Evolutionary conservation across 2,797 vertebrate genomes (phyloP), one percentile per base, ranked within the genome.

Genomic region (Sebastes steindachneri): DNA sequence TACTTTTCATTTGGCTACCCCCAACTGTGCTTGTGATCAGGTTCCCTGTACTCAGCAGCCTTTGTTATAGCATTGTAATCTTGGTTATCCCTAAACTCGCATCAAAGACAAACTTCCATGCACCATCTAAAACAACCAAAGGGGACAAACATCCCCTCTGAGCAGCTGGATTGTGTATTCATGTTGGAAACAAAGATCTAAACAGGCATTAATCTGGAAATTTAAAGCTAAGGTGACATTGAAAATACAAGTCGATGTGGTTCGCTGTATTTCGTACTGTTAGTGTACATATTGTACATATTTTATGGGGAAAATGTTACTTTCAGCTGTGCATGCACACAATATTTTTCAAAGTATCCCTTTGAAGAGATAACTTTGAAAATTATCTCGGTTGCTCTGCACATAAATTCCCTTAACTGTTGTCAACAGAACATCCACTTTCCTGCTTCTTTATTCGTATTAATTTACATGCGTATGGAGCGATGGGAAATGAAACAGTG

Each of bases 341-440:
- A 75, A 45, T 21, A 8, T 57, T 83, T 84, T 86, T 77, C 62
- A 83, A 80, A 74, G 68, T 68, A 25, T 68, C 60, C n/a, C 73
- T 84, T 78, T 78, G 79, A 88, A 88, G 68, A 79, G 14, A 51
- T 53, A 87, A 73, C 82, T 84, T 79, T 81, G 63, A 86, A 84
- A 86, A 73, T 79, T 2, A 80, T 86, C 71, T 80, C 15, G 35
- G 70, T 58, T 73, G 29, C 73, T 35, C 76, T 26, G 54, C 79
- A 83, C 75, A 68, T 66, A 66, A 75, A 80, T 68, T 82, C 68
- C 55, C 76, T 55, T 23, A 87, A 71, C 69, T 26, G 53, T 33
- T 77, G 78, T 80, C 67, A 63, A 71, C 77, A 82, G 70, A 58
- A 41, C 78, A 80, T 77, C 21, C 83, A 26, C 76, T 78, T 58